Base-by-base conservation (phyloP, 2,797 vertebrate species). In the Spheniscus humboldti region DNA sequence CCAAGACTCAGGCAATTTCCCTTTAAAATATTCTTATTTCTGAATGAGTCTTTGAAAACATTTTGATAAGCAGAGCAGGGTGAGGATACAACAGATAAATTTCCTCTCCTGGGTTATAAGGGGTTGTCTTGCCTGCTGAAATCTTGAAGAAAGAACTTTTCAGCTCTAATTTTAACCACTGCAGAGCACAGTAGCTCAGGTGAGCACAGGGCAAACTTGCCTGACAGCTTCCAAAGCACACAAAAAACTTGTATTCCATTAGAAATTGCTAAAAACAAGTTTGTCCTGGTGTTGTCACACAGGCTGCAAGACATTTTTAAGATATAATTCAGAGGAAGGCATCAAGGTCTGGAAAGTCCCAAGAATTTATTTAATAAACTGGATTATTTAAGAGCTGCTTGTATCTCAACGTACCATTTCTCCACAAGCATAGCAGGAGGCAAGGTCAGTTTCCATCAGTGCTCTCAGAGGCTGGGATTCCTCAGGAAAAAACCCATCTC, bases 361-460 rank as follows among this genome's bases (percentile, higher is more conserved):
- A 75, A 47, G 11, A 92, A 87, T 6, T 12, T 23, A 71, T 47
- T 69, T 24, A 88, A 45, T 41, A 69, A 80, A 62, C 4, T 56
- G 33, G 11, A 53, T 64, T 84, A 53, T 13, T 79, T 56, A 73
- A 62, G 16, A 73, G 53, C 23, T 90, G 18, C 47, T 79, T 52
- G 3, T 8, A 31, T 33, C 62, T 62, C 64, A 73, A 13, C 0
- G 0, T 8, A 18, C 4, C 3, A 1, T 41, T 86, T 62, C 55
- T 75, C 10, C 27, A 4, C 31, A 66, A 33, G 73, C 28, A 55
- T 0, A 37, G 15, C 0, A 0, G 24, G 31, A 84, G 28, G n/a
- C 4, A 35, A 63, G 45, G 33, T 15, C 33, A 47, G 20, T 35
- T 81, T 41, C 57, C 13, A 2, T 28, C 35, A 63, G 14, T 10